phyloP scores from a whole-genome alignment of 2,797 vertebrate genomes.

The Rhinatrema bivittatum region DNA sequence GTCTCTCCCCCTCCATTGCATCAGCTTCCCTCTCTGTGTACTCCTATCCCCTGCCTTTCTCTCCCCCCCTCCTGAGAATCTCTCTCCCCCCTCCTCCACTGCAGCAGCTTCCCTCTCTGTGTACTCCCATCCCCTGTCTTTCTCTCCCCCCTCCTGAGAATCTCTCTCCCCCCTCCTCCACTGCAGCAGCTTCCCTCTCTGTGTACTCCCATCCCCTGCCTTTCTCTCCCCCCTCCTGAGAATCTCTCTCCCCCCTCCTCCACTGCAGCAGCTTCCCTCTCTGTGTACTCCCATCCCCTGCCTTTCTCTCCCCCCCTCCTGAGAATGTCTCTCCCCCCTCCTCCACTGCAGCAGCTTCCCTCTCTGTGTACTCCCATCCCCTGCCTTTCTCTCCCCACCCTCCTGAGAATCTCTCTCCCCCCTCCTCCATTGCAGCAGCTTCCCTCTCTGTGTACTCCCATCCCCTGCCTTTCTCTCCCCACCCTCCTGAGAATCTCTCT shows the following conservation, averaged over 20 bases:
- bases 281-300: too few relatives aligned
- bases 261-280: conserved; percentile 45
- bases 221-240: conserved; percentile 54
- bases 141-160: neutral
- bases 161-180: too few relatives aligned
- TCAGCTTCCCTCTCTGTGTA: neutral
- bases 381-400: neutral
- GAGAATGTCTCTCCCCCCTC: conserved; percentile 41
- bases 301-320: conserved; percentile 14
- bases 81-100: conserved; percentile 13
- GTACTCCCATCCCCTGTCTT: conserved; percentile 13
- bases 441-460: too few relatives aligned
- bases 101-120: too few relatives aligned
- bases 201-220: too few relatives aligned
- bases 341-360: conserved; percentile 48
- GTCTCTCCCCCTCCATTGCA: conserved; percentile 39
- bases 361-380: too few relatives aligned
- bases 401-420: too few relatives aligned
- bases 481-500: too few relatives aligned
- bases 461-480: neutral
- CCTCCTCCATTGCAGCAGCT: too few relatives aligned
- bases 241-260: conserved; percentile 47
- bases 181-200: too few relatives aligned
- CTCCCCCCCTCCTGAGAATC: neutral
- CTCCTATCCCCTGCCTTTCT: neutral